Base-by-base conservation (phyloP, 2,888 invertebrate species). In the Aphrophora alni region DNA sequence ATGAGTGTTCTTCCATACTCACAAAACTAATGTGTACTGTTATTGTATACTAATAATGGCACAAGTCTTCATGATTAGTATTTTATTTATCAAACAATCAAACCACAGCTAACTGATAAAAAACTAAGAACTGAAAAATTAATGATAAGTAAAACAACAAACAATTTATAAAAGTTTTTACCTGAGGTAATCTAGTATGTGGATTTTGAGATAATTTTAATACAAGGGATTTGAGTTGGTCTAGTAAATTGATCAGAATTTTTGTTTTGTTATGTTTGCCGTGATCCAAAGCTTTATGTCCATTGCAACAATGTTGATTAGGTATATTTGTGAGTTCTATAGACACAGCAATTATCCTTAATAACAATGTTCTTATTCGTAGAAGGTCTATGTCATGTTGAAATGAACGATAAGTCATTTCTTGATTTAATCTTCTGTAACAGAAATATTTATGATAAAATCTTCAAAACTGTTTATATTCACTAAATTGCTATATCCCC, bases 321-420 rank as follows among this genome's bases (percentile, higher is more conserved):
- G 4, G 21, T 21, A 3, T 8, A 3, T 3, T 14, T 10, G 21
- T 1, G 2, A 59, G 21, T 59, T 59, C 59, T 59, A 59, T 21
- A 12, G 21, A 59, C 21, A 21, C 59, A 59, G 81, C 80, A 25
- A 83, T 75, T 33, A 82, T 77, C 17, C 81, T 78, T 0, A 84
- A 69, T 10, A 82, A 74, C 21, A 84, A 71, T 51, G 81, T 75
- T 77, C 84, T 80, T 24, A 83, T 44, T 70, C 82, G 74, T 69
- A 84, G 68, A 38, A 83, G 74, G n/a, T 82, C 82, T 12, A 83
- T 75, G 17, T 84, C 83, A 27, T 80, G 80, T 69, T 82, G 38
- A 76, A 82, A 82, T 12, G 83, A 81, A 14, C 80, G 77, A 5
- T 81, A 73, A 12, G 84, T 79, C 12, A 84, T 84, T 77, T 85